phyloP scores from a whole-genome alignment of 2,113 vertebrate genomes.

The Tyrannus savana region DNA sequence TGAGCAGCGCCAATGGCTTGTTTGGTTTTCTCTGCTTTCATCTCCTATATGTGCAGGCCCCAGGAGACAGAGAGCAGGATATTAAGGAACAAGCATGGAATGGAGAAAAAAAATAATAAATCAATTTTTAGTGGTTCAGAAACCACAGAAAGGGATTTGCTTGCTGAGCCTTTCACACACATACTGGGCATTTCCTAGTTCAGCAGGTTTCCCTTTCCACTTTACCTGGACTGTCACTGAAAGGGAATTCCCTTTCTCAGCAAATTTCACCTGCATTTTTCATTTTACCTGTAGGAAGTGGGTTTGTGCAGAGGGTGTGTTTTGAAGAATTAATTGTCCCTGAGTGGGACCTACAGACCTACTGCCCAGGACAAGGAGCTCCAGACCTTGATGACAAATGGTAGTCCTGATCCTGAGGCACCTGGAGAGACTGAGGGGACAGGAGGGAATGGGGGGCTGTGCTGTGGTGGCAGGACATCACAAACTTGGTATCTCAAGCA shows the following conservation, averaged over 20 bases:
- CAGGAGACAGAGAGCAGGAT: constrained; percentile 50
- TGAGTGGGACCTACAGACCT: not conserved
- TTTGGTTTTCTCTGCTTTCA: constrained; percentile 77
- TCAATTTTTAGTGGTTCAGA: constrained; percentile 17
- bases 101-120: not conserved
- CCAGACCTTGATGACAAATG: not conserved
- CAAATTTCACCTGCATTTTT: not conserved
- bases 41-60: constrained; percentile 55
- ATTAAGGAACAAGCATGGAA: constrained; percentile 44
- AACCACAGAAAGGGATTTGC: not conserved
- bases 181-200: not conserved
- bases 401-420: not conserved
- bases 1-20: constrained; percentile 69
- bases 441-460: rapidly evolving
- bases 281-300: not conserved
- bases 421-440: not conserved
- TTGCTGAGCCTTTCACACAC: not conserved
- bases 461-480: not conserved
- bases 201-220: not conserved
- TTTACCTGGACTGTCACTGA: not conserved
- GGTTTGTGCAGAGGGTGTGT: not conserved
- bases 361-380: not conserved
- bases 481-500: rapidly evolving
- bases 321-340: not conserved
- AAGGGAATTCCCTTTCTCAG: not conserved